phyloP scores from a whole-genome alignment of 2,888 invertebrate genomes.

The Drosophila aldrichi region DNA sequence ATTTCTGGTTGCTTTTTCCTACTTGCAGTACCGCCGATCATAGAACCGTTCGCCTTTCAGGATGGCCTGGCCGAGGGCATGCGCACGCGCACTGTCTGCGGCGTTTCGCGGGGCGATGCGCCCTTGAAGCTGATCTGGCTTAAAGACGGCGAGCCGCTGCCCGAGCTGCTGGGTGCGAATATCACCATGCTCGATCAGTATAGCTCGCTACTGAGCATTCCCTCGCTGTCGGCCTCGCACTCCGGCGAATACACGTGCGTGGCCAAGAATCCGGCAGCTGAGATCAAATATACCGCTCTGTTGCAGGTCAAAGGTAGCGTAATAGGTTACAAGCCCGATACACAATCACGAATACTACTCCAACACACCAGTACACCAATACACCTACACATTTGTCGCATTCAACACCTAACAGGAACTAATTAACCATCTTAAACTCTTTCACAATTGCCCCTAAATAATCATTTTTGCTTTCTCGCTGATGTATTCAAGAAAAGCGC shows the following conservation, averaged over 20 bases:
- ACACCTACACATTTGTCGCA: slow-evolving; percentile 5
- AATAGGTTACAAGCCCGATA: slow-evolving; percentile 69
- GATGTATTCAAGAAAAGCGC: slow-evolving; percentile 75
- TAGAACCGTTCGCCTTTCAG: slow-evolving; percentile 94
- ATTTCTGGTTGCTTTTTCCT: slow-evolving; percentile 68
- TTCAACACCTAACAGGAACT: slow-evolving; percentile 28
- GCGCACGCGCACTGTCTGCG: slow-evolving; percentile 92
- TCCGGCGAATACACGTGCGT: slow-evolving; percentile 92
- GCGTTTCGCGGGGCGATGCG: slow-evolving; percentile 92
- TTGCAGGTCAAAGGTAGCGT: slow-evolving; percentile 93
- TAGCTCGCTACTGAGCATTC: slow-evolving; percentile 91
- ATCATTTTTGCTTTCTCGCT: slow-evolving; percentile 68
- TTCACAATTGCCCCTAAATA: slow-evolving; percentile 67
- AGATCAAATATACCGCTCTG: slow-evolving; percentile 92
- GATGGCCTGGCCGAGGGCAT: slow-evolving; percentile 93
- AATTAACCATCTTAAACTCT: slow-evolving; percentile 52
- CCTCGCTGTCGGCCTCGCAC: slow-evolving; percentile 90
- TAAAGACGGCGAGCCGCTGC: slow-evolving; percentile 91
- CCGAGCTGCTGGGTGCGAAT: slow-evolving; percentile 89
- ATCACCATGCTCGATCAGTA: slow-evolving; percentile 91
- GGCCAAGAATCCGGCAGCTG: slow-evolving; percentile 92
- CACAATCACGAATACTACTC: slow-evolving; percentile 21
- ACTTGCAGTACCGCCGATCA: slow-evolving; percentile 92
- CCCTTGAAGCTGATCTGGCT: slow-evolving; percentile 93
- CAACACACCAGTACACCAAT: slow-evolving; percentile 13